Percentiles rank a stretch among this genome's conserved stretches.
These are phyloP conservation scores for Trichechus manatus DNA, from an alignment of 2,113 vertebrate species.

Conservation along the genomic window DNA sequence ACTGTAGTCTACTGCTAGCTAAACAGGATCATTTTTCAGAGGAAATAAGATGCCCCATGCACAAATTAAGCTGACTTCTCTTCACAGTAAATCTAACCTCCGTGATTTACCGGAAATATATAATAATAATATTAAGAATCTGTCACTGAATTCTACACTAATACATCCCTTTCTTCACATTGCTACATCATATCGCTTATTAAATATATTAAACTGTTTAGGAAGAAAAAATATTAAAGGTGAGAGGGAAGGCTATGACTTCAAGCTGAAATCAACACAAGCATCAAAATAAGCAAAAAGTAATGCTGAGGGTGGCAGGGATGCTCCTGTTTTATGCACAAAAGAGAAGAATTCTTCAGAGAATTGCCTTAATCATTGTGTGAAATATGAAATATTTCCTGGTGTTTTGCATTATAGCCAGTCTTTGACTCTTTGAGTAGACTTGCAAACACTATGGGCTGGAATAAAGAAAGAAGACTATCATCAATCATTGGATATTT, in stretches of 20 bases:
- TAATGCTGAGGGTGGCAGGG: not conserved
- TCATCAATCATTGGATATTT: constrained; percentile 62
- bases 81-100: constrained; percentile 59
- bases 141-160: not conserved
- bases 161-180: constrained; percentile 61
- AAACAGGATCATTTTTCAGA: not conserved
- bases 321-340: not conserved
- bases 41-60: not conserved
- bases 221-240: not conserved
- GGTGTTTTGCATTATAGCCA: constrained; percentile 41
- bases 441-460: constrained; percentile 32
- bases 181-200: constrained; percentile 70
- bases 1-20: not conserved
- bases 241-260: not conserved
- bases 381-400: constrained; percentile 46
- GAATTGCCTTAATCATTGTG: constrained; percentile 13
- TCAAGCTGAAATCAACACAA: constrained; percentile 18
- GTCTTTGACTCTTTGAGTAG: constrained; percentile 42
- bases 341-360: not conserved
- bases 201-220: constrained; percentile 46
- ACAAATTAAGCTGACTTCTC: not conserved
- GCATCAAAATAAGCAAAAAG: not conserved
- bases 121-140: constrained; percentile 53
- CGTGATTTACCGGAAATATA: constrained; percentile 57
- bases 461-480: constrained; percentile 53